Evolutionary conservation across 2,888 invertebrate species (phyloP), one percentile per base, ranked within the genome.

Genomic region (Altica lythri): DNA sequence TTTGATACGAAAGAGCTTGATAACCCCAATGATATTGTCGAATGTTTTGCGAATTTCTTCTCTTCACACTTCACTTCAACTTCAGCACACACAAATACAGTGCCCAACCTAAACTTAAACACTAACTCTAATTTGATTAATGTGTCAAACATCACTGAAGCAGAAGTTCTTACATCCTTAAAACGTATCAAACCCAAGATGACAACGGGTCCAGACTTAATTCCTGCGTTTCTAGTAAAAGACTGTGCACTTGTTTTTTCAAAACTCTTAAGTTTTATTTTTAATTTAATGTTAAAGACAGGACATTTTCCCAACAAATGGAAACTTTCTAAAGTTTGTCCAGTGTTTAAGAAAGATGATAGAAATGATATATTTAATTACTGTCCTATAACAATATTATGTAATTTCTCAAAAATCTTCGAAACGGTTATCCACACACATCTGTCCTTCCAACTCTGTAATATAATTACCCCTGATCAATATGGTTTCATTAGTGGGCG

Each of bases 201-300:
- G 14, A 44, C 37, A 2, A n/a, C 35, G n/a, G 35, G 45, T 10
- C 37, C 52, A 13, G 45, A 52, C 25, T 17, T 37, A n/a, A 34
- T 43, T 13, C 48, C 48, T 10, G 29, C 48, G 34, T 53, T 48
- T 29, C 8, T 53, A 9, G 2, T 48, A 12, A 42, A 29, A 25
- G 53, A 53, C 34, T 53, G 53, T 25, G 53, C 48, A 18, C 8
- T 8, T 13, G 18, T 54, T 34, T 48, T 54, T 22, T 27, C 44
- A 9, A 13, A 16, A 18, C 54, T 49, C 9, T 13, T 54, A 10
- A 35, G 18, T 9, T 27, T 32, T 3, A 25, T 53, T 16, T 48
- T 53, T 43, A 53, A 53, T 44, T 18, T 53, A 14, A 14, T 25
- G n/a, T 27, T 47, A 32, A 40, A 29, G 14, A 38, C 47, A 3